Evolutionary conservation across 2,888 invertebrate genomes (phyloP).

Genomic region (Panopea generosa): DNA sequence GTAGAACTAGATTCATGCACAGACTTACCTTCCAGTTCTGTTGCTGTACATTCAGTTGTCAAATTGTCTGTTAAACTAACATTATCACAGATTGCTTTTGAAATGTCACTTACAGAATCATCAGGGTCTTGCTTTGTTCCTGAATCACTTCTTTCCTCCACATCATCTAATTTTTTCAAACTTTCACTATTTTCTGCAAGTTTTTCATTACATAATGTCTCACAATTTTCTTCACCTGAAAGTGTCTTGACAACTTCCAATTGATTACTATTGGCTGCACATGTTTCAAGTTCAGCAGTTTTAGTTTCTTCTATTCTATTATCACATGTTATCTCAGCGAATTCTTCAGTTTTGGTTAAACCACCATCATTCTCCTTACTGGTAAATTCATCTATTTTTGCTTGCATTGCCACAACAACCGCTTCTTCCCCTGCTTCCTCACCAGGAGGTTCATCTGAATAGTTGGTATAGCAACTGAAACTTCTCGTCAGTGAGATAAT

Average conservation of each 20-base stretch:
- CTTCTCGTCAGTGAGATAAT: constrained; percentile 63
- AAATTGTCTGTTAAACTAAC: neutral
- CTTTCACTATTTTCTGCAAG: too few relatives aligned
- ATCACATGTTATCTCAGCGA: neutral
- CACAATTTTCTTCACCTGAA: too few relatives aligned
- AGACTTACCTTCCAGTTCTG: neutral
- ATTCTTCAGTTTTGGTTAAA: neutral
- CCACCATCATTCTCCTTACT: too few relatives aligned
- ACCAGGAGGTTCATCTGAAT: constrained; percentile 25
- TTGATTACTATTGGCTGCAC: too few relatives aligned
- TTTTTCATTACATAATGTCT: too few relatives aligned
- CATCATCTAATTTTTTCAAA: too few relatives aligned
- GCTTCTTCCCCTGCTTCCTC: neutral
- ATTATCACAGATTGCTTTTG: constrained; percentile 1
- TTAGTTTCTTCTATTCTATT: constrained; percentile 1
- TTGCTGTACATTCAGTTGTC: neutral
- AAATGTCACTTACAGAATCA: neutral
- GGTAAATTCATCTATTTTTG: too few relatives aligned
- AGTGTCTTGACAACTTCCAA: too few relatives aligned
- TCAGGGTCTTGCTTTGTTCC: too few relatives aligned
- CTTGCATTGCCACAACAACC: too few relatives aligned
- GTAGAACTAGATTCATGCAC: too few relatives aligned
- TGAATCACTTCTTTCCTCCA: too few relatives aligned
- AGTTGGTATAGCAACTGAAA: constrained; percentile 38
- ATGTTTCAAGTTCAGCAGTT: neutral